Conservation (phyloP, 2,797 vertebrate species). For the Pelodytes ibericus region DNA sequence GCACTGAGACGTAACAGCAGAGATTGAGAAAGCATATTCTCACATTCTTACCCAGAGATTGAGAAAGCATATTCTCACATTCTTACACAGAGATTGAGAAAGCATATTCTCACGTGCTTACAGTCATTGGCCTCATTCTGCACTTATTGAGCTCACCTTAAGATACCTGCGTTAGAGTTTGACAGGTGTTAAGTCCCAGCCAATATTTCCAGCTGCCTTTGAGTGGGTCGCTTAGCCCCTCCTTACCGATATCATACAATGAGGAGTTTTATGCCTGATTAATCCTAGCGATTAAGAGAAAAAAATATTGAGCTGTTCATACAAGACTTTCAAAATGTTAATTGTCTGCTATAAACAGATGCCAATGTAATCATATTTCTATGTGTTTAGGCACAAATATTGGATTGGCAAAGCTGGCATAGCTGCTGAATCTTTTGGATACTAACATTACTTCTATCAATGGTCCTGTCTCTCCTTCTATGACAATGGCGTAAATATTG, state of each 20-base stretch:
- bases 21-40: slow-evolving; percentile 13
- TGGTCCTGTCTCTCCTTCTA: too few species aligned
- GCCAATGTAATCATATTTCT: too few species aligned
- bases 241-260: slow-evolving; percentile 2
- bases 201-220: slow-evolving; percentile 14
- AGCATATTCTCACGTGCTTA: slow-evolving; percentile 8
- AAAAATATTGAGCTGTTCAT: neutral
- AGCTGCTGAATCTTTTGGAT: too few species aligned
- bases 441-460: too few species aligned
- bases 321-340: too few species aligned
- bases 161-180: slow-evolving; percentile 12
- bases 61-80: slow-evolving; percentile 17
- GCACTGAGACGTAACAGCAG: slow-evolving; percentile 18
- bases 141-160: neutral
- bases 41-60: slow-evolving; percentile 1
- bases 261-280: neutral
- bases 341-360: too few species aligned
- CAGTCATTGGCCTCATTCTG: neutral
- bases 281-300: neutral
- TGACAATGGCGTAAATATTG: too few species aligned
- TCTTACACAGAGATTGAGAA: slow-evolving; percentile 3
- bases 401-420: too few species aligned
- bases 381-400: too few species aligned
- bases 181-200: slow-evolving; percentile 21
- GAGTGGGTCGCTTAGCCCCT: slow-evolving; percentile 12